A percentile compares a stretch with the other conserved stretches of the same genome.
phyloP scores from a whole-genome alignment of 2,113 vertebrate species.

The Lanius collurio region DNA sequence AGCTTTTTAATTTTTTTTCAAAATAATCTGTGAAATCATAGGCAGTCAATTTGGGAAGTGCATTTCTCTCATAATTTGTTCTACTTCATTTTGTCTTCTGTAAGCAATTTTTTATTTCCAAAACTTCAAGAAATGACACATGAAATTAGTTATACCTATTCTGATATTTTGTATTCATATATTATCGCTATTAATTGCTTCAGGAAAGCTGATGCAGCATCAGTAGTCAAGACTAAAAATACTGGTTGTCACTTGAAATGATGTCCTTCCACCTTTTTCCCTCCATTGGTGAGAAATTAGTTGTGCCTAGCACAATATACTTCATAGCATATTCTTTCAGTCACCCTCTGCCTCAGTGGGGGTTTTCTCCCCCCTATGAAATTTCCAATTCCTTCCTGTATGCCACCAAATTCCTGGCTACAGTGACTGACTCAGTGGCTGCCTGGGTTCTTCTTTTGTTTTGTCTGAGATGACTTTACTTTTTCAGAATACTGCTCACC shows the following conservation, averaged over 20 bases:
- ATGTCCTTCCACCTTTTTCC: background rate
- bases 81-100: background rate
- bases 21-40: background rate
- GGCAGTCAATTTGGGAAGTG: background rate
- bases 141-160: background rate
- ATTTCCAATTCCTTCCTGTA: background rate
- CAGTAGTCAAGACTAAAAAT: background rate
- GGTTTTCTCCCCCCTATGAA: background rate
- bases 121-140: background rate
- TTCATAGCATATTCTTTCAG: background rate
- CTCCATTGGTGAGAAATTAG: background rate
- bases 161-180: background rate
- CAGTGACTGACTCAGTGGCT: background rate
- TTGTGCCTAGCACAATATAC: background rate
- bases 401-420: background rate
- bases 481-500: background rate
- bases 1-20: background rate
- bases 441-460: background rate
- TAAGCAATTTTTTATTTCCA: background rate
- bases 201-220: background rate
- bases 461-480: background rate
- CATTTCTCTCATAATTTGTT: background rate
- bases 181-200: background rate
- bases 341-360: background rate
- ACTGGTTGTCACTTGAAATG: background rate